phyloP scores from a whole-genome alignment of 2,797 vertebrate genomes.

The Eidolon dupreanum region DNA sequence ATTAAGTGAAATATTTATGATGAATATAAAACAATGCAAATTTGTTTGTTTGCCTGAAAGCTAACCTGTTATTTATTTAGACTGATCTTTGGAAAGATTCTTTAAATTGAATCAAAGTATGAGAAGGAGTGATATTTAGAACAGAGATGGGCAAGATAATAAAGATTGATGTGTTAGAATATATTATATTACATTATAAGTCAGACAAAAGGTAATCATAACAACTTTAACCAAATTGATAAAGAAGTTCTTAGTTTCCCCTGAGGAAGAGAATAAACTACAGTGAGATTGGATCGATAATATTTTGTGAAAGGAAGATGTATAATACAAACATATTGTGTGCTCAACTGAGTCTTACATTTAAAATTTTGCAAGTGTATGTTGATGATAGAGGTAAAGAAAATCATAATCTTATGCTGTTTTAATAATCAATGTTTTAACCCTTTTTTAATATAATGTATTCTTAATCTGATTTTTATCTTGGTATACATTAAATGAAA shows the following conservation, averaged over 20 bases:
- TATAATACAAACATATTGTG: background rate
- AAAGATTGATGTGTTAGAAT: conserved; percentile 52
- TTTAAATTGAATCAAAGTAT: conserved; percentile 83
- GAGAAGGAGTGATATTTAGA: conserved; percentile 81
- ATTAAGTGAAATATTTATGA: conserved; percentile 93
- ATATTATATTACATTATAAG: conserved; percentile 59
- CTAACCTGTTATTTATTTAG: conserved; percentile 90
- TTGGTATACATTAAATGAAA: conserved; percentile 49
- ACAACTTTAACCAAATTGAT: conserved; percentile 70
- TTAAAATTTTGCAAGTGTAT: background rate
- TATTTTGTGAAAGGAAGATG: background rate
- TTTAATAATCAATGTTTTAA: background rate
- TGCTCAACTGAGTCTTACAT: background rate
- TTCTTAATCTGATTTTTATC: conserved; percentile 50
- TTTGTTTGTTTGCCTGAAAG: conserved; percentile 90
- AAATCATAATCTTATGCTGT: background rate
- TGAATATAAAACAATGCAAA: conserved; percentile 91
- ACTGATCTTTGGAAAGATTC: conserved; percentile 85
- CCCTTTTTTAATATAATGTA: background rate
- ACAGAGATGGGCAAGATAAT: conserved; percentile 51
- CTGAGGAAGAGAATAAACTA: conserved; percentile 7
- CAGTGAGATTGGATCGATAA: conserved; percentile 25
- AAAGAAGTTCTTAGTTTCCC: conserved; percentile 46
- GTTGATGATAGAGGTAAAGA: background rate
- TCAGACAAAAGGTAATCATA: conserved; percentile 47